Base-by-base conservation (phyloP, 1,140 invertebrate species). In the Temnothorax longispinosus region DNA sequence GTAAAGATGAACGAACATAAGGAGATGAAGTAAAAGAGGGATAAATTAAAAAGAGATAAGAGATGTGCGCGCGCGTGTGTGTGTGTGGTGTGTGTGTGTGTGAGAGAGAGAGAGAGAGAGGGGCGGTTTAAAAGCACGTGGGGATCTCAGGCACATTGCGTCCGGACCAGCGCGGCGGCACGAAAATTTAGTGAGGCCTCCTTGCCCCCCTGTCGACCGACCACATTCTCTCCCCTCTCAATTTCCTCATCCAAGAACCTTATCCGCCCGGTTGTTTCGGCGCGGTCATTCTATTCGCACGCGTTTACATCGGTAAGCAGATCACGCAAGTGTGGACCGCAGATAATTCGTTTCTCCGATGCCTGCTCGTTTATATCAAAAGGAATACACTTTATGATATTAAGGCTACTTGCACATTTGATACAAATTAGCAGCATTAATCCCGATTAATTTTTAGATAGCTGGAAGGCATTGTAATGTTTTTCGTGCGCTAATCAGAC, bases 141-240 rank as follows among this genome's bases (percentile, higher is more conserved):
- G 90, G 88, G 91, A 89, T 91, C 86, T 89, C 86, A 88, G 91
- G 90, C 90, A 92, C 85, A 91, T 92, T 90, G 91, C 81, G 88
- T 77, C 78, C 75, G 80, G 87, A 89, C 82, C 90, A 91, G 86
- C 89, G 92, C 90, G 91, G 86, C 89, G 92, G 90, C 82, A 93
- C 92, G 92, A 94, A 94, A 94, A 94, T 94, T 95, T 94, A 85
- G 93, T 88, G 91, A 94, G 92, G 93, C 92, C 78, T 85, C 80
- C 88, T 87, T 87, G 84, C 80, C 90, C 80, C 90, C 76, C 90
- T 94, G 89, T 93, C 89, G 93, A 94, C 92, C 92, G 92, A 94
- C 94, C 94, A 91, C 94, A 94, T 95, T 94, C 94, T 91, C 93
- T 93, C 93, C 94, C 94, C 93, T 91, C 94, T 87, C 88, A 67